Conservation (phyloP, 2,113 vertebrate genomes). For the Rhea pennata region DNA sequence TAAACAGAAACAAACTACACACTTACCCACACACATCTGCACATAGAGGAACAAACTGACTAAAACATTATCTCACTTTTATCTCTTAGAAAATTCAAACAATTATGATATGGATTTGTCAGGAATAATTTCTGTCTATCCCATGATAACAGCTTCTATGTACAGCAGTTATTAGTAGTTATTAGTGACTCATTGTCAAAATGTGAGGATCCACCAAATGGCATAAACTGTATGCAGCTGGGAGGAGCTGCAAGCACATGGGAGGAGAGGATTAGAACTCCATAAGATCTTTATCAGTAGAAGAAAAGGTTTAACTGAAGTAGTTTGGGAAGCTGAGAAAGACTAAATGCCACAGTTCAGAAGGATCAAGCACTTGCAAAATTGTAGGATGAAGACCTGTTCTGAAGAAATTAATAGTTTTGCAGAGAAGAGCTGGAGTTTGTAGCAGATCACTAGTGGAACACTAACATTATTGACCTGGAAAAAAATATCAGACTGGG, state of each 20-base stretch:
- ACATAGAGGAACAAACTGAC: background rate
- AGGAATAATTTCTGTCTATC: slow-evolving; percentile 2
- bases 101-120: slow-evolving; percentile 7
- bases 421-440: background rate
- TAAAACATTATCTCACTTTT: background rate
- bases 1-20: background rate
- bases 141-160: background rate
- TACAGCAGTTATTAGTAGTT: slow-evolving; percentile 5
- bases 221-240: background rate
- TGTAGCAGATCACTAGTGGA: background rate
- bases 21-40: background rate
- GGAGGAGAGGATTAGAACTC: background rate
- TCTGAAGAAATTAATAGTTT: background rate
- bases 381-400: background rate
- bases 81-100: background rate
- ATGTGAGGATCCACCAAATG: background rate
- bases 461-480: background rate
- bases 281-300: background rate
- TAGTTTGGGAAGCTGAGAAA: background rate
- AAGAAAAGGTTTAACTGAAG: background rate
- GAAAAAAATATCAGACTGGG: background rate
- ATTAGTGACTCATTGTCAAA: slow-evolving; percentile 20
- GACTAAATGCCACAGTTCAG: background rate
- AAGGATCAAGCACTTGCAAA: slow-evolving; percentile 12
- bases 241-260: background rate